phyloP scores from a whole-genome alignment of 1,140 invertebrate genomes.

The Venturia canescens region DNA sequence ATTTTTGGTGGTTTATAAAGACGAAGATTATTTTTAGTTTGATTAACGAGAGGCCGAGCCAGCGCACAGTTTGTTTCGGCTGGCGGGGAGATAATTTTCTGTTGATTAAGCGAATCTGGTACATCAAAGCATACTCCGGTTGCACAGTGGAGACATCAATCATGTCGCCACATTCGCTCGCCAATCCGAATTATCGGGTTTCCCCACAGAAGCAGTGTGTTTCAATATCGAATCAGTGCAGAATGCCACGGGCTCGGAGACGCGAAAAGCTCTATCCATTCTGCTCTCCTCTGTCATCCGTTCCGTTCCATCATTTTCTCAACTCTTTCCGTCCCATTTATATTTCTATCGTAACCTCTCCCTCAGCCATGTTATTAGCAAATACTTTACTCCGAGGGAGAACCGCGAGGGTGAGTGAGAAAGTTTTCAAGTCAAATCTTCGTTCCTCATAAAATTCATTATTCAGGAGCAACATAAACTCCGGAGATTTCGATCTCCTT shows the following conservation, averaged over 20 bases:
- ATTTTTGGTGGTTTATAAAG: too few relatives aligned
- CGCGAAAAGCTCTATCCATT: background rate
- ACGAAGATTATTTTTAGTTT: too few relatives aligned
- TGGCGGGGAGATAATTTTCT: background rate
- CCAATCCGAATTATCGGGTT: slow-evolving; percentile 21
- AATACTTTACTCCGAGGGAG: too few relatives aligned
- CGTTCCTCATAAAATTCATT: too few relatives aligned
- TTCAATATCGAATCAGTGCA: slow-evolving; percentile 24
- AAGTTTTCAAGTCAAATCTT: too few relatives aligned
- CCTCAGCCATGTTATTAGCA: too few relatives aligned
- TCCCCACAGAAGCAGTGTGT: slow-evolving; percentile 2
- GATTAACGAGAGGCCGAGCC: background rate
- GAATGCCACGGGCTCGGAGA: slow-evolving; percentile 3
- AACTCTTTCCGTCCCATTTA: too few relatives aligned
- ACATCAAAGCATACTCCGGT: slow-evolving; percentile 24
- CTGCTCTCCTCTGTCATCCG: background rate
- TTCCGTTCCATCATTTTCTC: background rate
- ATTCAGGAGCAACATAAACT: too few relatives aligned
- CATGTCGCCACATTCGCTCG: background rate
- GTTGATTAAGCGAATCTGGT: slow-evolving; percentile 28
- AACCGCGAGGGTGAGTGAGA: too few relatives aligned
- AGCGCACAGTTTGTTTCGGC: background rate
- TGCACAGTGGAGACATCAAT: slow-evolving; percentile 10
- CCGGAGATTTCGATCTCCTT: too few relatives aligned
- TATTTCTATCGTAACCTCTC: too few relatives aligned